Percentiles rank a stretch among this genome's conserved stretches.
phyloP scores from a whole-genome alignment of 2,797 vertebrate species.

The Chaenodraco wilsoni region DNA sequence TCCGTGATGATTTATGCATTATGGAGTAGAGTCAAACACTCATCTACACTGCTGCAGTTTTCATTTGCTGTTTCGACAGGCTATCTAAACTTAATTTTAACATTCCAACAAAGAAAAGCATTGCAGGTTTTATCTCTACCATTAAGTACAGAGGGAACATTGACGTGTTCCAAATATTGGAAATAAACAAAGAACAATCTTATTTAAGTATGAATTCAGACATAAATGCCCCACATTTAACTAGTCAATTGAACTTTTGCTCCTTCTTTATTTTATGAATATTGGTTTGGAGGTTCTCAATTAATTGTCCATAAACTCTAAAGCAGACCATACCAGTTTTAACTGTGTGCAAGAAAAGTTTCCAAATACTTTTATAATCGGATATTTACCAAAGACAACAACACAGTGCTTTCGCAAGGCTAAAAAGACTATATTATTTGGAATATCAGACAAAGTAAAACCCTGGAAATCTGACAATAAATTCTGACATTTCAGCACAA shows the following conservation, averaged over 20 bases:
- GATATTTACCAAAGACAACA: neutral
- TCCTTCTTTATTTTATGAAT: neutral
- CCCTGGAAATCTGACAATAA: neutral
- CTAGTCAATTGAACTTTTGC: neutral
- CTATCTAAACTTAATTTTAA: conserved; percentile 19
- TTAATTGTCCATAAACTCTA: neutral
- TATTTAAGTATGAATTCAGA: neutral
- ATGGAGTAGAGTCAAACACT: conserved; percentile 5
- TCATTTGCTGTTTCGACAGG: conserved; percentile 30
- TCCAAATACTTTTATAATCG: neutral
- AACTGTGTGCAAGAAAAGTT: too few relatives aligned
- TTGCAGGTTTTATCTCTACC: conserved; percentile 7
- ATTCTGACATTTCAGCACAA: too few relatives aligned
- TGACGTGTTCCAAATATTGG: neutral
- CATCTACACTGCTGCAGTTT: conserved; percentile 22
- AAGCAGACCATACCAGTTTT: neutral
- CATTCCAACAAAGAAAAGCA: conserved; percentile 10
- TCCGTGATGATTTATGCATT: conserved; percentile 18
- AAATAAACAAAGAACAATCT: neutral
- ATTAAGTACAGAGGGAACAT: neutral
- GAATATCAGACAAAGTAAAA: neutral
- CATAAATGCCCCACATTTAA: neutral
- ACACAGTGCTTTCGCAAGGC: neutral
- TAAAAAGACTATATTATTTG: neutral
- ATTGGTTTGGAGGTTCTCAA: neutral